Percentiles rank a stretch among this genome's conserved stretches.
phyloP scores from a whole-genome alignment of 92 coral and sea anemone species.

The Plumapathes pennacea region DNA sequence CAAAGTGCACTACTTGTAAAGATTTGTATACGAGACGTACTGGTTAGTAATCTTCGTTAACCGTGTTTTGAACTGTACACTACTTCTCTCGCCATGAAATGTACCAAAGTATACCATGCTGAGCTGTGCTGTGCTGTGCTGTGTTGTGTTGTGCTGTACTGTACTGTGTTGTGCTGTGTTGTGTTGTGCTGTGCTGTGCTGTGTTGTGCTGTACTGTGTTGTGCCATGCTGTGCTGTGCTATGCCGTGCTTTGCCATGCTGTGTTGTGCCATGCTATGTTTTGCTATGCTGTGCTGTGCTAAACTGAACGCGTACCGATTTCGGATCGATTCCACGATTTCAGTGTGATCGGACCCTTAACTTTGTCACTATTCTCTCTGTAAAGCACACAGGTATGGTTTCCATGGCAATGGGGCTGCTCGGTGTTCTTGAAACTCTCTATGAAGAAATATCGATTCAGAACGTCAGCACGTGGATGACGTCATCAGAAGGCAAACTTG shows the following conservation, averaged over 20 bases:
- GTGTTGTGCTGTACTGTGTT: no score
- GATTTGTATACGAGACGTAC: constrained; percentile 61
- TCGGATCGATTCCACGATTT: no score
- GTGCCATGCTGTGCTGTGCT: no score
- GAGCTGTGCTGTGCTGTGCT: no score
- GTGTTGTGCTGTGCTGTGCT: no score
- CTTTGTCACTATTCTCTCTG: background rate
- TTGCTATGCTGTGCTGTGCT: background rate
- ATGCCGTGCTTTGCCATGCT: no score
- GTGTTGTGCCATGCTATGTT: background rate
- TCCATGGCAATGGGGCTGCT: constrained; percentile 54
- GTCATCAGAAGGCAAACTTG: constrained; percentile 19
- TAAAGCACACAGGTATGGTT: constrained; percentile 54
- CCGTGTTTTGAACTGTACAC: background rate
- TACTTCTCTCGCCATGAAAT: background rate
- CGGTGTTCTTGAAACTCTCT: constrained; percentile 54
- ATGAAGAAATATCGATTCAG: constrained; percentile 54
- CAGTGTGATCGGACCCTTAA: no score
- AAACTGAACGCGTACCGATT: no score
- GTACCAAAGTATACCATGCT: background rate
- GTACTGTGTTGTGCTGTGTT: no score
- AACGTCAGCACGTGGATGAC: constrained; percentile 62
- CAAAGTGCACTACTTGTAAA: constrained; percentile 23
- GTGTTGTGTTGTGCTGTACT: no score
- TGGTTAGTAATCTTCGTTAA: constrained; percentile 19